Percentiles rank a stretch among this genome's conserved stretches.
Conservation (phyloP, 2,888 invertebrate species). For the Sphaeridia pumilis region DNA sequence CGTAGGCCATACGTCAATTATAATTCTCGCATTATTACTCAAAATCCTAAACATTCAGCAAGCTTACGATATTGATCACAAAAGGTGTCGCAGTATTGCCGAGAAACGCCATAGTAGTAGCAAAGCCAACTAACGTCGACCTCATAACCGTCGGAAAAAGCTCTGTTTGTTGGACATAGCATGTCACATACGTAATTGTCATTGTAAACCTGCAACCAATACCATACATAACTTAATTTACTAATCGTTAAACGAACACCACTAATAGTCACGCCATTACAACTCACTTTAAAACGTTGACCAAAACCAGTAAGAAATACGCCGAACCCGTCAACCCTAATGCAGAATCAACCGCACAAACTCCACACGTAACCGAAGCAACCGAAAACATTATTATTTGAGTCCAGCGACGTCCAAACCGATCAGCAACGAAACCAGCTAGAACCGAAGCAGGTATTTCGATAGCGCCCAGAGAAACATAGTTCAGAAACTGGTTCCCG, state of each 20-base stretch:
- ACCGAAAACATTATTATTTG: conserved; percentile 43
- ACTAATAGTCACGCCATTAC: too few species aligned
- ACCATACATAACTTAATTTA: too few species aligned
- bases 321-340: too few species aligned
- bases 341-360: conserved; percentile 28
- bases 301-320: neutral
- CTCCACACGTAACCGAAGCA: conserved; percentile 40
- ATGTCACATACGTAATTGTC: conserved; percentile 49
- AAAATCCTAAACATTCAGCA: too few species aligned
- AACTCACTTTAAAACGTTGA: conserved; percentile 5
- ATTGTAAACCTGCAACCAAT: conserved; percentile 32
- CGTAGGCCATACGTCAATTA: neutral
- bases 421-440: neutral
- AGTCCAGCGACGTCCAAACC: conserved; percentile 42
- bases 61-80: neutral
- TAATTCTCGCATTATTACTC: neutral
- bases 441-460: conserved; percentile 37
- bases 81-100: neutral
- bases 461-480: neutral
- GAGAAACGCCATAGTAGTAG: conserved; percentile 43
- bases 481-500: conserved; percentile 7
- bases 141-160: conserved; percentile 55
- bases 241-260: too few species aligned
- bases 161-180: conserved; percentile 48
- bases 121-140: conserved; percentile 52